Evolutionary conservation across 2,888 invertebrate species (phyloP).

Genomic region (Apamea epomidion): DNA sequence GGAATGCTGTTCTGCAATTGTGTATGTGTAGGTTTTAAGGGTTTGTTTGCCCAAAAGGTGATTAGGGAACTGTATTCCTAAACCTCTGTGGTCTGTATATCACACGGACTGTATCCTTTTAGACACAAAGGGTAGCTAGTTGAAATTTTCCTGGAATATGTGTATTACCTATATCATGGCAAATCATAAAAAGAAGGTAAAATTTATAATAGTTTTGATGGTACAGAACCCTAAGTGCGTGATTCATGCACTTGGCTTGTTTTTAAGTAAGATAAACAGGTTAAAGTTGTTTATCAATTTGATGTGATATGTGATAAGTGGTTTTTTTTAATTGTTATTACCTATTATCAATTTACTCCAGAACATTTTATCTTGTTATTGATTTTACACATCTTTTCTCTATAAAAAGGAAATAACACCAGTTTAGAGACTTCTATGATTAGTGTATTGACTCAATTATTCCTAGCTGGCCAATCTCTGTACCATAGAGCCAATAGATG

Average conservation of each 20-base stretch:
- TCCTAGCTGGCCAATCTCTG: neutral
- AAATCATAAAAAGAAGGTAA: neutral
- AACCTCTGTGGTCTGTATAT: neutral
- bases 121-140: neutral
- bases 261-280: neutral
- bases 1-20: neutral
- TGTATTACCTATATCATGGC: neutral
- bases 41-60: neutral
- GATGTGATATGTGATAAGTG: neutral
- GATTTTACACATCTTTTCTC: neutral
- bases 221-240: neutral
- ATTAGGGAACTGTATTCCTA: neutral
- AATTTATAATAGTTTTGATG: neutral
- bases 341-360: constrained; percentile 13
- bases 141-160: neutral
- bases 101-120: neutral
- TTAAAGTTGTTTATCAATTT: constrained; percentile 27
- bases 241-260: neutral
- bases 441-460: neutral
- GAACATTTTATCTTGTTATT: neutral
- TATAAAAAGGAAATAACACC: neutral
- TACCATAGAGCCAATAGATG: neutral
- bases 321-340: neutral
- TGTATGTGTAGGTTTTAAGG: neutral
- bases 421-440: neutral